These are phyloP conservation scores for Apamea epomidion DNA, from an alignment of 2,888 invertebrate genomes.

Conservation along the genomic window DNA sequence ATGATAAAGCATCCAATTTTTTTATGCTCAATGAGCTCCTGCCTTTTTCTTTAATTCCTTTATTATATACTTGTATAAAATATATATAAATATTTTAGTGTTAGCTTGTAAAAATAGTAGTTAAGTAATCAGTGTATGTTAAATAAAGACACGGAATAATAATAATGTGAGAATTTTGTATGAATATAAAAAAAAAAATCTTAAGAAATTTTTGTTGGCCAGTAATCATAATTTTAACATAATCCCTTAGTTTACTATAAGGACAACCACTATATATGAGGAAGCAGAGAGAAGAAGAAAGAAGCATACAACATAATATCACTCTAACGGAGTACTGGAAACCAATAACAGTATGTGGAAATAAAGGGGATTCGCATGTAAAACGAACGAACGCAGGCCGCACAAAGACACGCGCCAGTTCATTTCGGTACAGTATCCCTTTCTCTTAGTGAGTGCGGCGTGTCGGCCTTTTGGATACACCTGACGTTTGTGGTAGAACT, in stretches of 20 bases:
- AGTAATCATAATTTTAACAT: background rate
- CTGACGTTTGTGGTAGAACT: no score
- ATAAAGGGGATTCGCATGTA: conserved; percentile 1
- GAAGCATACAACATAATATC: background rate
- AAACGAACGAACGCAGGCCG: conserved; percentile 15
- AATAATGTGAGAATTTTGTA: background rate
- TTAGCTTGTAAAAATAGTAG: no score
- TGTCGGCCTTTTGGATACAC: background rate
- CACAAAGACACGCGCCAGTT: conserved; percentile 22
- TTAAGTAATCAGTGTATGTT: no score
- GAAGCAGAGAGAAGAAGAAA: background rate
- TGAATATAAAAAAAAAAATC: background rate
- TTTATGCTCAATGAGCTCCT: no score
- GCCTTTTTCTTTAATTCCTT: no score
- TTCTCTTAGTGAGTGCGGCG: background rate
- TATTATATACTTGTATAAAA: no score
- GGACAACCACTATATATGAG: background rate
- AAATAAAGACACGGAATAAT: no score
- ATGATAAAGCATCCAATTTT: background rate
- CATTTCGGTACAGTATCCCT: conserved; percentile 15
- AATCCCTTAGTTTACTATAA: background rate
- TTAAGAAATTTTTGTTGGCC: background rate
- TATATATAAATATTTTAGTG: no score
- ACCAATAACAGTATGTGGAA: conserved; percentile 21
- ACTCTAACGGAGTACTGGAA: background rate